Conservation (phyloP, 2,888 invertebrate species). For the Drosophila incognita region DNA sequence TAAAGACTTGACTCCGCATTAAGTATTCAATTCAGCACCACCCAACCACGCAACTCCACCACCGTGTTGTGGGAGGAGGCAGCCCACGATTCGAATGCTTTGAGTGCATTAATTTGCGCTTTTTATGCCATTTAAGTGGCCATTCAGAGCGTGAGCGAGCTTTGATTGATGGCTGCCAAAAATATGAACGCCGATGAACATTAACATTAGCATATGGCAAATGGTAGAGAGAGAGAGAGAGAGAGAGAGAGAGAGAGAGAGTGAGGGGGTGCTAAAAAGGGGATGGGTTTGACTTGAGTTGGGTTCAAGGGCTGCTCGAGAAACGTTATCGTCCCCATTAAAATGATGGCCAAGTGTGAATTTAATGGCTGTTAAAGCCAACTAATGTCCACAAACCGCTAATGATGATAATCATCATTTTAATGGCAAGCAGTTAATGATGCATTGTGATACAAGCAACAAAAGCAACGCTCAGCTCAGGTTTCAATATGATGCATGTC, state of each 20-base stretch:
- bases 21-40: constrained; percentile 3
- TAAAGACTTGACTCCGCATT: constrained; percentile 57
- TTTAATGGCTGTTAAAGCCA: constrained; percentile 28
- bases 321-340: neutral
- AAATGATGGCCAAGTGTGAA: constrained; percentile 8
- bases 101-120: constrained; percentile 79
- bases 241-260: neutral
- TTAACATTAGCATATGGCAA: neutral
- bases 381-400: constrained; percentile 8
- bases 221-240: neutral
- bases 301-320: constrained; percentile 18
- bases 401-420: neutral
- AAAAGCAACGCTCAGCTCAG: neutral
- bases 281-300: neutral
- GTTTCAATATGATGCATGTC: neutral
- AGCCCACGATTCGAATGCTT: constrained; percentile 59
- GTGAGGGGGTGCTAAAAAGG: neutral
- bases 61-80: too few species aligned
- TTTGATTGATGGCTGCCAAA: constrained; percentile 68
- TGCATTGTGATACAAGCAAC: neutral
- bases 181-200: constrained; percentile 53
- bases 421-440: neutral
- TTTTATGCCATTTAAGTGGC: constrained; percentile 73
- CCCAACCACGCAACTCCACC: neutral
- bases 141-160: constrained; percentile 27